Evolutionary conservation across 2,888 invertebrate species (phyloP), one percentile per base, ranked within the genome.

Genomic region (Eupeodes latifasciatus): DNA sequence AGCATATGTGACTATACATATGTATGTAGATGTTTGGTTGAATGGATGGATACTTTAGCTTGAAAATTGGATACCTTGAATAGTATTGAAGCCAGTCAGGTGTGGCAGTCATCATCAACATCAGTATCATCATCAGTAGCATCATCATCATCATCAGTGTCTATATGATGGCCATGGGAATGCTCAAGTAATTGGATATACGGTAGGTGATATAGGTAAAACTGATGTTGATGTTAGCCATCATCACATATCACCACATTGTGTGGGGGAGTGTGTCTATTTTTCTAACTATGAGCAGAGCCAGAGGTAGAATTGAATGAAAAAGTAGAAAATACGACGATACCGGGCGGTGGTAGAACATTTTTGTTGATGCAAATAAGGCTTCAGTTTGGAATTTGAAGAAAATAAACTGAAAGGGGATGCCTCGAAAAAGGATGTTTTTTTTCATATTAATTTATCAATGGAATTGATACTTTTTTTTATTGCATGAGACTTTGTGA

Each of bases 31-130:
- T 61, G 5, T 14, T 27, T 27, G 27, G 47, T 47, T 57, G 44
- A 47, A 72, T 59, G 19, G 71, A 69, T 16, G 36, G 47, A 67
- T 64, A 27, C 16, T 55, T 64, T 72, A 64, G 40, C 27, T 51
- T 47, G 27, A 9, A 55, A 71, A 71, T 69, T 72, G 47, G 71
- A 71, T 81, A 53, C 62, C 11, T 64, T 64, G 59, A 61, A 69
- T 81, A 81, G 61, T 69, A 69, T 81, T 16, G 27, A 78, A 66
- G 19, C 75, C 75, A 81, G 75, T 76, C 82, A 72, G 44, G 72
- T 83, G 72, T 77, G 72, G 27, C 62, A 62, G 19, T 55, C 55
- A 40, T 40, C 19, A 34, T 40, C 27, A 53, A 40, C 36, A 69
- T 64, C 27, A 19, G 4, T 3, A 19, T 19, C 19, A 55, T 12